Evolutionary conservation across 2,797 vertebrate genomes (phyloP), one percentile per base, ranked within the genome.

Genomic region (Bryconaethiops microstoma): DNA sequence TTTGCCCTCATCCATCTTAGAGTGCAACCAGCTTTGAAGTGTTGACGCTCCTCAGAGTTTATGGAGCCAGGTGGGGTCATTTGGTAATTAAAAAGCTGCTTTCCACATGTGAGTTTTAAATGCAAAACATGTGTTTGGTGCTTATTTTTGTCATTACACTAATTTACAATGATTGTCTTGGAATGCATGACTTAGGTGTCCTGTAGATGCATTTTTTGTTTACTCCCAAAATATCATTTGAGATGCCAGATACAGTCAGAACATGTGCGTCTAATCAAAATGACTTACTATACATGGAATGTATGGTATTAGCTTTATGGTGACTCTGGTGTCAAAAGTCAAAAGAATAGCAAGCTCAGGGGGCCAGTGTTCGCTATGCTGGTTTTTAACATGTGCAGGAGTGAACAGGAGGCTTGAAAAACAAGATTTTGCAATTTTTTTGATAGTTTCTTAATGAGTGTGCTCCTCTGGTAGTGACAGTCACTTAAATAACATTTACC

Each of bases 61-160:
- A 80, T 87, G 82, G 75, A 85, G 81, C 85, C 86, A 86, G 82
- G 83, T 86, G 84, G 83, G 85, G 83, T 87, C 83, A 62, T 83
- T 57, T 80, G 76, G 70, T 85, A 82, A 86, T 87, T 85, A 86
- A 86, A 82, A 82, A 80, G 54, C 79, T 82, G 82, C 81, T 76
- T 82, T 80, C 83, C 83, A 86, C 83, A 86, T 85, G 86, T 78
- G 78, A 59, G 77, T 52, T 21, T 80, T 25, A 77, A 77, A 86
- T 74, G 40, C 45, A 74, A 83, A 87, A 86, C 86, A 87, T 71
- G 72, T 86, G 85, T 69, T 76, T 60, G 72, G 81, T 85, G 73
- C 77, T 79, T 86, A 86, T 82, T 85, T 86, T 80, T 82, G 79
- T 83, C 81, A 84, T 85, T 85, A 83, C 71, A 69, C 79, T 86